Conservation (phyloP, 2,797 vertebrate species). For the Champsocephalus gunnari region DNA sequence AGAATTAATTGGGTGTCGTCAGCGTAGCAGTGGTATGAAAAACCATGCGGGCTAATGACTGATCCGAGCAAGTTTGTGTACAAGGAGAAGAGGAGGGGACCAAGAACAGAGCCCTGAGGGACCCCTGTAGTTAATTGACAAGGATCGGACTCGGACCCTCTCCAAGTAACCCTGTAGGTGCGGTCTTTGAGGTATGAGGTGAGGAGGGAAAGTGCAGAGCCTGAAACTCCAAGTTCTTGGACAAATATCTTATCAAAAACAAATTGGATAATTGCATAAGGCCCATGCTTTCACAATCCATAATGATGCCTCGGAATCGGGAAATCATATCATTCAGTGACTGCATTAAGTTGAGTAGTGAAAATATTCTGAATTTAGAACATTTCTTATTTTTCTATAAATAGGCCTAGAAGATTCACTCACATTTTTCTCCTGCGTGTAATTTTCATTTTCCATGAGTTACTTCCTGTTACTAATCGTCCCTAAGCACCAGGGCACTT, state of each 20-base stretch:
- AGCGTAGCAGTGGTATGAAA: too few relatives aligned
- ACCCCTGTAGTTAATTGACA: too few relatives aligned
- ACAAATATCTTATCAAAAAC: not conserved
- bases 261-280: conserved; percentile 6
- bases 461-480: conserved; percentile 55
- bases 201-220: too few relatives aligned
- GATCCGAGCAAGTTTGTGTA: too few relatives aligned
- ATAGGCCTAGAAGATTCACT: not conserved
- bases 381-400: not conserved
- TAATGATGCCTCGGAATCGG: not conserved
- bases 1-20: too few relatives aligned
- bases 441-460: conserved; percentile 47
- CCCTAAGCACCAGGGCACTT: conserved; percentile 1
- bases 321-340: not conserved
- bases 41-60: too few relatives aligned
- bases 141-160: too few relatives aligned
- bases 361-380: not conserved
- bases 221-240: too few relatives aligned
- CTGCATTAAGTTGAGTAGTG: not conserved
- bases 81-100: too few relatives aligned
- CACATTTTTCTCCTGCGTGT: not conserved
- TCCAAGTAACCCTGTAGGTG: too few relatives aligned
- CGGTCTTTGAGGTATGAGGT: too few relatives aligned
- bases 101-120: too few relatives aligned
- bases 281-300: not conserved